phyloP scores from a whole-genome alignment of 1,140 invertebrate genomes.

The Orchestia grillus region DNA sequence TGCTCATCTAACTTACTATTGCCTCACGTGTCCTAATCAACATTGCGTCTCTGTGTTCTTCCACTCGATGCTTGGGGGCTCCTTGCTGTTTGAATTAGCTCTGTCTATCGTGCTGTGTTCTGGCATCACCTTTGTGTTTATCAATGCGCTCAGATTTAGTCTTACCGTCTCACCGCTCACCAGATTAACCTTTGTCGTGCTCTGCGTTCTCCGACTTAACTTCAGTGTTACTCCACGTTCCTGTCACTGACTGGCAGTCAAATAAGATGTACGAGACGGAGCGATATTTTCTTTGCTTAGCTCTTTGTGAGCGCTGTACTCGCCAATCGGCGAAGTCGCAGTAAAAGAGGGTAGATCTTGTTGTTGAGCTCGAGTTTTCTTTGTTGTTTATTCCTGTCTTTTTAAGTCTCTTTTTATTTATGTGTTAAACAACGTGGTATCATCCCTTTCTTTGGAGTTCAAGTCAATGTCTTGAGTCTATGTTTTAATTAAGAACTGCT shows the following conservation, averaged over 20 bases:
- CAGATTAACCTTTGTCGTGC: background rate
- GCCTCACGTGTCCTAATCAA: no score
- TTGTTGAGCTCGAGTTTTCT: background rate
- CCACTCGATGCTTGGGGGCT: no score
- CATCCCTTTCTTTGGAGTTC: no score
- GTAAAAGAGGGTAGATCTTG: no score
- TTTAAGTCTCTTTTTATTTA: background rate
- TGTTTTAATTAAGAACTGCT: no score
- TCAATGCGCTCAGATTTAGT: background rate
- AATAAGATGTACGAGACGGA: background rate
- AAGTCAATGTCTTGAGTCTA: no score
- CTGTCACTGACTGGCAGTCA: background rate
- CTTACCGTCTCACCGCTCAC: background rate
- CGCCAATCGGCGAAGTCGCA: background rate
- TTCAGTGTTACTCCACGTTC: background rate
- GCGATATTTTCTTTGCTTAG: background rate
- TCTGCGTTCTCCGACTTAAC: background rate
- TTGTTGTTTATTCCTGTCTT: background rate
- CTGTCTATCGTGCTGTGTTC: background rate
- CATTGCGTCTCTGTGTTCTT: no score
- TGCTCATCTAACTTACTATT: no score
- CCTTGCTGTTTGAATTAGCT: no score
- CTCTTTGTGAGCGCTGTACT: background rate
- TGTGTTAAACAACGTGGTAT: background rate
- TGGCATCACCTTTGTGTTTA: background rate